Conservation (phyloP, 1,140 invertebrate genomes). For the Penaeus japonicus region DNA sequence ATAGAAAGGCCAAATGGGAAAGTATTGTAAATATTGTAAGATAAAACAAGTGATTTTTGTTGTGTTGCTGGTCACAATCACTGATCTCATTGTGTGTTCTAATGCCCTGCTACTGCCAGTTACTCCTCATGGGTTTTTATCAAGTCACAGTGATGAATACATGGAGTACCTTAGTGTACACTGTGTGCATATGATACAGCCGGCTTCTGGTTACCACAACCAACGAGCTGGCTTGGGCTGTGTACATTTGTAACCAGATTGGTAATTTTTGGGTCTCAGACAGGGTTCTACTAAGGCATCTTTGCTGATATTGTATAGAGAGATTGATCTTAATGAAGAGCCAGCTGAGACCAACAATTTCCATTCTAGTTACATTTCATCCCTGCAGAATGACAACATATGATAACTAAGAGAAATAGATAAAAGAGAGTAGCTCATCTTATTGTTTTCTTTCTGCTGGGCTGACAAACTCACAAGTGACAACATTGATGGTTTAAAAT, state of each 20-base stretch:
- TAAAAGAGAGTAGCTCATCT: neutral
- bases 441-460: neutral
- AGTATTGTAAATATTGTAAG: slow-evolving; percentile 51
- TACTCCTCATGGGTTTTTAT: slow-evolving; percentile 38
- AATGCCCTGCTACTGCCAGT: slow-evolving; percentile 47
- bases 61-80: slow-evolving; percentile 57
- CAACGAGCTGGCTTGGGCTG: slow-evolving; percentile 10
- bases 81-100: slow-evolving; percentile 57
- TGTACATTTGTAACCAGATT: slow-evolving; percentile 13
- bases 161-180: neutral
- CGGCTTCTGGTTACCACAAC: neutral
- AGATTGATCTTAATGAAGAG: neutral
- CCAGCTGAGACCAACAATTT: neutral
- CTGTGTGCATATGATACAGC: slow-evolving; percentile 8
- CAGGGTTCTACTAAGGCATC: neutral
- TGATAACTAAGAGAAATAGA: neutral
- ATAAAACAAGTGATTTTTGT: slow-evolving; percentile 23
- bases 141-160: slow-evolving; percentile 21
- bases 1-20: slow-evolving; percentile 10
- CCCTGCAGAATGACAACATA: slow-evolving; percentile 23
- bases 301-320: neutral
- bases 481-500: slow-evolving; percentile 17
- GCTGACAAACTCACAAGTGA: slow-evolving; percentile 19
- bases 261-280: neutral
- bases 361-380: slow-evolving; percentile 26